Conservation (phyloP, 2,888 invertebrate genomes). For the Sinhomidia bicolor region DNA sequence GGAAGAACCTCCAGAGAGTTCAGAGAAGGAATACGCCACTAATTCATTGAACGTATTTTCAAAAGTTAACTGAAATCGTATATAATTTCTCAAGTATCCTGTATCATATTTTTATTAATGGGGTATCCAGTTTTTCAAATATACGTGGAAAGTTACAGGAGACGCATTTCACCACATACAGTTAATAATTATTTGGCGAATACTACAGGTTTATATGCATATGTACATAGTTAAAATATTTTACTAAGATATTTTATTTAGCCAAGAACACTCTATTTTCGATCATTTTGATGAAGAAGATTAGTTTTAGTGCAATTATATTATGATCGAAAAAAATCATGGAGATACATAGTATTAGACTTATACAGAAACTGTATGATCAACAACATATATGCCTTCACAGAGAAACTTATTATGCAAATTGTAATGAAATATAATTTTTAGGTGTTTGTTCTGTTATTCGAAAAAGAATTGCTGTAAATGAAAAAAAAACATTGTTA, state of each 20-base stretch:
- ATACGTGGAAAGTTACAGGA: neutral
- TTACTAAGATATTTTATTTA: neutral
- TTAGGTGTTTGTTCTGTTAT: too few relatives aligned
- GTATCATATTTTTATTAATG: neutral
- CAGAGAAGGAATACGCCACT: constrained; percentile 45
- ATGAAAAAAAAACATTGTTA: too few relatives aligned
- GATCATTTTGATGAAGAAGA: neutral
- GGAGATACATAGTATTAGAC: neutral
- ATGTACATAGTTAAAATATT: too few relatives aligned
- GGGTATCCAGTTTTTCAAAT: too few relatives aligned
- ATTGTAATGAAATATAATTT: neutral
- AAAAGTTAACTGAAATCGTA: constrained; percentile 49
- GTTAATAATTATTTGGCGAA: too few relatives aligned
- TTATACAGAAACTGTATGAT: neutral
- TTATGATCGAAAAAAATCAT: neutral
- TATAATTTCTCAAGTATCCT: neutral
- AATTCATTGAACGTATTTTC: constrained; percentile 65
- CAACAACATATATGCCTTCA: neutral
- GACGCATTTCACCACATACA: too few relatives aligned
- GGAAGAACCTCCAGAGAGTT: constrained; percentile 28
- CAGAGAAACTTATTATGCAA: neutral
- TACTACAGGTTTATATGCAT: too few relatives aligned
- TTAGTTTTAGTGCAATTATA: neutral
- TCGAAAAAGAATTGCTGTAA: too few relatives aligned
- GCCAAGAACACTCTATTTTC: constrained; percentile 16